Percentiles rank a stretch among this genome's conserved stretches.
Conservation (phyloP, 2,113 vertebrate species). For the human (Homo sapiens) region GRCh38 chr12:46789501-46790000, state of each 20-base stretch:
- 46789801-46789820: not conserved
- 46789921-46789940: not conserved
- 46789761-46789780: not conserved
- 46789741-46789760: constrained; percentile 24
- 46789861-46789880: not conserved
- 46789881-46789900: not conserved
- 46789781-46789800: not conserved
- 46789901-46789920: not conserved
- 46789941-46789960: not conserved
- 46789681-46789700: not conserved
- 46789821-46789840: not conserved
- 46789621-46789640: not conserved
- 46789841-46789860: not conserved
- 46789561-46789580: not conserved
- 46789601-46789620: not conserved
- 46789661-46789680: not conserved
- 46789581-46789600: not conserved
- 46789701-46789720: not conserved
- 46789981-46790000: not conserved
- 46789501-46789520: not conserved
- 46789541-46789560: not conserved
- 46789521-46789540: not conserved
- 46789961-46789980: not conserved
- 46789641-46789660: not conserved
- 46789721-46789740: not conserved